These are phyloP conservation scores for Eudasyphora cyanicolor DNA, from an alignment of 2,888 invertebrate genomes.

Conservation along the genomic window DNA sequence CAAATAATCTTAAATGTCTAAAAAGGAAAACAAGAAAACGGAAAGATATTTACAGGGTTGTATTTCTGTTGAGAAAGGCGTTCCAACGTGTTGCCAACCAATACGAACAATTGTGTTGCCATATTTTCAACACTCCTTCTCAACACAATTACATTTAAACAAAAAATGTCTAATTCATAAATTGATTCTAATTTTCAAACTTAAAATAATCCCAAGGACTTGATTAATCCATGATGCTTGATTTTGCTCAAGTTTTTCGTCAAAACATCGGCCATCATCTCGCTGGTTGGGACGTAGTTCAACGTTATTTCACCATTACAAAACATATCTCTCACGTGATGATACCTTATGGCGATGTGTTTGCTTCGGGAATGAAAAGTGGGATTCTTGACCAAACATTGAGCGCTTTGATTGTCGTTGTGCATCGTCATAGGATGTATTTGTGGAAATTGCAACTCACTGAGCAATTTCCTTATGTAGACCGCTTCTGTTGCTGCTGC, in stretches of 20 bases:
- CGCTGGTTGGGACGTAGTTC: neutral
- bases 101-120: too few relatives aligned
- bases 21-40: too few relatives aligned
- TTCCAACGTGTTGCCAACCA: too few relatives aligned
- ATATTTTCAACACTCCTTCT: slow-evolving; percentile 29
- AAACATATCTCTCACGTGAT: slow-evolving; percentile 23
- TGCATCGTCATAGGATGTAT: neutral
- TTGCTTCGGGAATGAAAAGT: slow-evolving; percentile 24
- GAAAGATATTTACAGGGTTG: too few relatives aligned
- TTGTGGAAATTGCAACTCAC: neutral
- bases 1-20: too few relatives aligned
- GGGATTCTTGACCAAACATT: neutral
- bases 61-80: too few relatives aligned
- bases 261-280: slow-evolving; percentile 20
- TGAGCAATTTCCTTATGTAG: slow-evolving; percentile 38
- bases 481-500: slow-evolving; percentile 48
- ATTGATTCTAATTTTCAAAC: neutral
- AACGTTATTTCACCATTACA: neutral
- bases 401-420: slow-evolving; percentile 23
- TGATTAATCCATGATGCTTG: slow-evolving; percentile 15
- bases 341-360: slow-evolving; percentile 17
- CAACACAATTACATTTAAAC: slow-evolving; percentile 15
- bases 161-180: neutral
- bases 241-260: slow-evolving; percentile 15
- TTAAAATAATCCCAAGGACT: neutral